Base-by-base conservation (phyloP, 2,797 vertebrate genomes). In the Microcaecilia unicolor region DNA sequence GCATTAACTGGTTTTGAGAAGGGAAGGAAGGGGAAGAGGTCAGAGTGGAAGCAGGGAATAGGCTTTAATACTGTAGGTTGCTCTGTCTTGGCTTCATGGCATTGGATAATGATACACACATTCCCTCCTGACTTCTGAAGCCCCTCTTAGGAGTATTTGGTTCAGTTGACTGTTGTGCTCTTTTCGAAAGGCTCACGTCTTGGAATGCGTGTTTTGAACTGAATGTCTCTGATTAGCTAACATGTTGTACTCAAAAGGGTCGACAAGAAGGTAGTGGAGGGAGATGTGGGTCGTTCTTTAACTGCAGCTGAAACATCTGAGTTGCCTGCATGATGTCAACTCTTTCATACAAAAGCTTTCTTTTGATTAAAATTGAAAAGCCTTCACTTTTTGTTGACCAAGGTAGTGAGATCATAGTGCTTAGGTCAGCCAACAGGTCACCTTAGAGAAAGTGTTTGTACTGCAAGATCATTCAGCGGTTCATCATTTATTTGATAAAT, bases 1-100 rank as follows among this genome's bases (percentile, higher is more conserved):
- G 44, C 32, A 31, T 51, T 59, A 55, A 53, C 61, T 67, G 60
- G 52, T 48, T 20, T 27, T 48, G 34, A 39, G 41, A 60, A 59
- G 38, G 29, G 28, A 19, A 58, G n/a, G 62, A 61, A 62, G 69
- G 67, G 67, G 44, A 49, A 41, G 55, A 65, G 67, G 70, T 76
- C 67, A 62, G 35, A 27, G 41, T 41, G 22, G 22, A 48, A 31
- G 37, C 41, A 31, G 46, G 58, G 55, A 70, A 71, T 60, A 72
- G n/a, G n/a, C n/a, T n/a, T n/a, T n/a, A n/a, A n/a, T n/a, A n/a
- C n/a, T n/a, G n/a, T n/a, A n/a, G 69, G 70, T 57, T 54, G 43
- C 49, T 61, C 65, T 72, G 65, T 75, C n/a, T n/a, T n/a, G n/a
- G n/a, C 53, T 61, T 58, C 50, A 51, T 67, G 41, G 46, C 58